A percentile compares a stretch with the other conserved stretches of the same genome.
These are phyloP conservation scores for Myotis findleyi DNA, from an alignment of 2,797 vertebrate genomes.

Conservation along the genomic window DNA sequence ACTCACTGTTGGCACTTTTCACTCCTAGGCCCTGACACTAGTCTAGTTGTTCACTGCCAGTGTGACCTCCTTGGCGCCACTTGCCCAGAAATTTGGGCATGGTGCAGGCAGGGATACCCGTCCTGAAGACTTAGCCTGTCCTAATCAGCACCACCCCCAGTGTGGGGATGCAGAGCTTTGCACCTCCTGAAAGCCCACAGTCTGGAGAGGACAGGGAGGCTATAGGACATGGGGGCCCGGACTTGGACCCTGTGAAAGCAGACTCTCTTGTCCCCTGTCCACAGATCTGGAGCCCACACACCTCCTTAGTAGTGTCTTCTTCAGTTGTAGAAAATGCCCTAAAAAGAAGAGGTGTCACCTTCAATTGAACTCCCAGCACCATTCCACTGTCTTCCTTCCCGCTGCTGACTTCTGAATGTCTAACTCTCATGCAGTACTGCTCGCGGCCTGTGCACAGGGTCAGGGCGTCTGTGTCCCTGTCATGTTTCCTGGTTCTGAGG, in stretches of 20 bases:
- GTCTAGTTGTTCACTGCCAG: fast-evolving
- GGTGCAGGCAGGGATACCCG: background rate
- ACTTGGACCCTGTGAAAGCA: background rate
- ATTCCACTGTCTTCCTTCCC: fast-evolving
- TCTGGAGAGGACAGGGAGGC: background rate
- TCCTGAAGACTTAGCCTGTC: background rate
- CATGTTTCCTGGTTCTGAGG: background rate
- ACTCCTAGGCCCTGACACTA: fast-evolving
- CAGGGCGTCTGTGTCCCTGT: background rate
- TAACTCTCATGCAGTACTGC: fast-evolving
- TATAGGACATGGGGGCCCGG: fast-evolving
- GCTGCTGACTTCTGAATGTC: background rate
- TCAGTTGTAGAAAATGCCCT: background rate
- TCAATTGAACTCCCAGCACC: fast-evolving
- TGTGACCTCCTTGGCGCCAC: background rate
- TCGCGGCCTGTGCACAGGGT: background rate
- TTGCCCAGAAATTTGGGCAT: fast-evolving
- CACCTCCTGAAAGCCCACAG: background rate
- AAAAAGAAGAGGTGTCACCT: fast-evolving
- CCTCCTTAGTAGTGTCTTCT: fast-evolving
- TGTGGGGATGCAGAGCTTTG: background rate
- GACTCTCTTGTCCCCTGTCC: fast-evolving
- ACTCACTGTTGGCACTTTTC: fast-evolving
- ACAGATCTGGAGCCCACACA: background rate
- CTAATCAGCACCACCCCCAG: background rate